Evolutionary conservation across 2,113 vertebrate species (phyloP).

Genomic region (Emberiza fucata): DNA sequence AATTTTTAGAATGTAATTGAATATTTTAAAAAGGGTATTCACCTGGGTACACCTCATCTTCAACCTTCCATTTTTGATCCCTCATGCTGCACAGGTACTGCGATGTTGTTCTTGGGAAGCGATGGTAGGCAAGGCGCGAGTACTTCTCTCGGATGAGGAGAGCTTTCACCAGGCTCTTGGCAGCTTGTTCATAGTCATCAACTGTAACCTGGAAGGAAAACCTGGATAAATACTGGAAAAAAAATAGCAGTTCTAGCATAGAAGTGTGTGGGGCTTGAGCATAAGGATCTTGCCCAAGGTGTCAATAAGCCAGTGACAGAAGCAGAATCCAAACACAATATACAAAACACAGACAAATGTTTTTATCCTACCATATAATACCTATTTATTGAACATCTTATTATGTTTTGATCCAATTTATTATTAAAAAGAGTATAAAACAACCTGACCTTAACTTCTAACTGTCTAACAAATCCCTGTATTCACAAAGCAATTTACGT

Average conservation of each 20-base stretch:
- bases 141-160: slow-evolving; percentile 94
- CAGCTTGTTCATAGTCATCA: slow-evolving; percentile 94
- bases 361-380: background rate
- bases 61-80: slow-evolving; percentile 76
- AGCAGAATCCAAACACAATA: background rate
- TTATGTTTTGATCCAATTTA: background rate
- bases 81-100: slow-evolving; percentile 79
- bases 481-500: background rate
- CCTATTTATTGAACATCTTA: background rate
- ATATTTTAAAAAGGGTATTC: background rate
- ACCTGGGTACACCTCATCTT: slow-evolving; percentile 91
- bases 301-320: background rate
- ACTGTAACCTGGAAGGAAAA: slow-evolving; percentile 84
- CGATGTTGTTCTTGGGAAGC: slow-evolving; percentile 85
- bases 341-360: background rate
- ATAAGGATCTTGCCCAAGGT: background rate
- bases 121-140: slow-evolving; percentile 88
- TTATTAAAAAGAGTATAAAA: background rate
- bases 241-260: background rate
- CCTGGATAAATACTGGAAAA: background rate
- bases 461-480: background rate
- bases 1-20: background rate
- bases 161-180: slow-evolving; percentile 85
- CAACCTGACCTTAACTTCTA: background rate
- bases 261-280: background rate